phyloP scores from a whole-genome alignment of 2,113 vertebrate species.

The Hippoglossus stenolepis region DNA sequence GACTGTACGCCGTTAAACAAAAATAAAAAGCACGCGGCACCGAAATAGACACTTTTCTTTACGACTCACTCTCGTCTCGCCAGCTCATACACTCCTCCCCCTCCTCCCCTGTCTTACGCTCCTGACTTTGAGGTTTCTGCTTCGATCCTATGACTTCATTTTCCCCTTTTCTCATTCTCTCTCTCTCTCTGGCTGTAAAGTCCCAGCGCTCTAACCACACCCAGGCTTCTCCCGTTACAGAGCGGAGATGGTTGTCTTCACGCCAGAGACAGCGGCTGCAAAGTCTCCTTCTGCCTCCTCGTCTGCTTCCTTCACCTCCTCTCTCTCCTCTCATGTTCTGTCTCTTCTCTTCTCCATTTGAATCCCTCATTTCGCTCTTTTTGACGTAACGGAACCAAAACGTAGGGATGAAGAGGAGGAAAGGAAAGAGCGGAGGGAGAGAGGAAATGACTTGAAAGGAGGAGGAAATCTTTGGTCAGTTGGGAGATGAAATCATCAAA shows the following conservation, averaged over 20 bases:
- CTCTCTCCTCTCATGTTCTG: not conserved
- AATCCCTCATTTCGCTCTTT: not conserved
- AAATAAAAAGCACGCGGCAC: slow-evolving; percentile 16
- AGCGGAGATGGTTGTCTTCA: slow-evolving; percentile 29
- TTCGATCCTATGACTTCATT: slow-evolving; percentile 77
- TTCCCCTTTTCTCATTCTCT: slow-evolving; percentile 58
- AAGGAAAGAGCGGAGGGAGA: not conserved
- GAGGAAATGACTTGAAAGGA: not conserved
- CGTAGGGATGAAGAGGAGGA: not conserved
- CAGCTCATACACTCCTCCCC: slow-evolving; percentile 25
- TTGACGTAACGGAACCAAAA: not conserved
- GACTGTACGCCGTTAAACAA: slow-evolving; percentile 27
- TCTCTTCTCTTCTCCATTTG: not conserved
- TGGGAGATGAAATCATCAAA: slow-evolving; percentile 17
- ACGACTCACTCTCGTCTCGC: slow-evolving; percentile 49
- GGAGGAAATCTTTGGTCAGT: not conserved
- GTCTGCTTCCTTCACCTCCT: slow-evolving; percentile 7
- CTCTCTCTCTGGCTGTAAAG: slow-evolving; percentile 55
- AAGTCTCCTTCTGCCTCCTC: slow-evolving; percentile 8
- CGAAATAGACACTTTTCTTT: slow-evolving; percentile 63
- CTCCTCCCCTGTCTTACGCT: slow-evolving; percentile 22
- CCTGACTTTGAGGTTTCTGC: slow-evolving; percentile 70
- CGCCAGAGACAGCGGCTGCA: slow-evolving; percentile 2
- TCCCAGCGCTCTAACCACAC: slow-evolving; percentile 73
- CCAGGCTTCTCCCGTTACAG: slow-evolving; percentile 73